phyloP scores from a whole-genome alignment of 2,797 vertebrate genomes.

The Squalus acanthias region DNA sequence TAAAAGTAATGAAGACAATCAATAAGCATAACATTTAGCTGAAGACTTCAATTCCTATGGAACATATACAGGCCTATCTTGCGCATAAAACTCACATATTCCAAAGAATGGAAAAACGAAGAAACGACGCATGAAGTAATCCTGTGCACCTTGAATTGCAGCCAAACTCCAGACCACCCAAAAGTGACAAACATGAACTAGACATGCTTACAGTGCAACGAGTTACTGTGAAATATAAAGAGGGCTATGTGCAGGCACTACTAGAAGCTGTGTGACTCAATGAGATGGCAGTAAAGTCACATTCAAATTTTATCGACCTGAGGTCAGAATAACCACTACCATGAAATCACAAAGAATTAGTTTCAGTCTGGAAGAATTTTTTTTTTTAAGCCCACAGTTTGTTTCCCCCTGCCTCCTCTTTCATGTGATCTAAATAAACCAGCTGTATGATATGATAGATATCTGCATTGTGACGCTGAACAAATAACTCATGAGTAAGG shows the following conservation, averaged over 20 bases:
- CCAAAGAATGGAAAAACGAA: not conserved
- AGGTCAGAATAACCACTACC: not conserved
- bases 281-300: not conserved
- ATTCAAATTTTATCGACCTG: not conserved
- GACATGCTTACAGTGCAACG: not conserved
- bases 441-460: not conserved
- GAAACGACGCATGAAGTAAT: not conserved
- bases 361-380: not conserved
- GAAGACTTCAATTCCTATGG: not conserved
- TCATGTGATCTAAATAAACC: not conserved
- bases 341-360: not conserved
- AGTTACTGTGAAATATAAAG: not conserved
- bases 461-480: not conserved
- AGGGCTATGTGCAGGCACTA: not conserved
- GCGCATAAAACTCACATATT: not conserved
- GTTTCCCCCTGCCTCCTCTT: not conserved
- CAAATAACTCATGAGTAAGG: not conserved
- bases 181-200: not conserved
- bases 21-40: not conserved
- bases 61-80: not conserved
- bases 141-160: not conserved
- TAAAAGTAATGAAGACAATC: not conserved
- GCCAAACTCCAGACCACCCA: slow-evolving; percentile 14
- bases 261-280: not conserved
- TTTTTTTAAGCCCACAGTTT: not conserved